Conservation (phyloP, 1,140 invertebrate genomes). For the Apolygus lucorum region DNA sequence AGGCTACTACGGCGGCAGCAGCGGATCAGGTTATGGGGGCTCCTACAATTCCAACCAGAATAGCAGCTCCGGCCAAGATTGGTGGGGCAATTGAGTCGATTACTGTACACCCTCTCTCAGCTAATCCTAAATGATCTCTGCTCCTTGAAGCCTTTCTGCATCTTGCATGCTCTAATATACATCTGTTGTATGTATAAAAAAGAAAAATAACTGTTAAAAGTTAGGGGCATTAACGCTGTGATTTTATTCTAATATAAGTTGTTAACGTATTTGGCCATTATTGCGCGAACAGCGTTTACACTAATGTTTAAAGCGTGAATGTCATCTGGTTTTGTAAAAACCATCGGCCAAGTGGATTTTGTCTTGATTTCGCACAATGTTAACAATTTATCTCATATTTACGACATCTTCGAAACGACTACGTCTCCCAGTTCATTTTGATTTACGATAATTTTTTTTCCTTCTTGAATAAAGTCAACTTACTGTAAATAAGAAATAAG, state of each 20-base stretch:
- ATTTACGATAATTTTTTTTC: not conserved
- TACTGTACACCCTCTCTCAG: constrained; percentile 25
- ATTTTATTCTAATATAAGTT: constrained; percentile 27
- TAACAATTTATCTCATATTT: not conserved
- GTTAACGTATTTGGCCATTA: constrained; percentile 19
- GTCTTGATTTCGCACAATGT: not conserved
- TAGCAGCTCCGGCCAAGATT: constrained; percentile 16
- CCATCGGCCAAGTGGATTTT: not conserved
- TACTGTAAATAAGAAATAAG: constrained; percentile 19
- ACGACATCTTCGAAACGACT: not conserved
- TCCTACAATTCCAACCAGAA: constrained; percentile 20
- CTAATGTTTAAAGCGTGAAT: no score
- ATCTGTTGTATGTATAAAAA: constrained; percentile 18
- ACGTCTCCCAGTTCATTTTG: not conserved
- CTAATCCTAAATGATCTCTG: constrained; percentile 25
- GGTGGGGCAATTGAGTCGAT: constrained; percentile 23
- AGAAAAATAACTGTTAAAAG: constrained; percentile 20
- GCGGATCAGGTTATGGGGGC: constrained; percentile 22
- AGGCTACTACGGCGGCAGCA: constrained; percentile 25
- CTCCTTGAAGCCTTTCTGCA: constrained; percentile 25
- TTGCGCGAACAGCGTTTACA: no score
- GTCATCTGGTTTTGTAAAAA: constrained; percentile 4
- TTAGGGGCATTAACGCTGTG: constrained; percentile 29
- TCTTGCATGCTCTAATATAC: constrained; percentile 18
- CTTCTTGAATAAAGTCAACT: not conserved